Evolutionary conservation across 2,888 invertebrate species (phyloP).

Genomic region (Cordylochernes scorpioides): DNA sequence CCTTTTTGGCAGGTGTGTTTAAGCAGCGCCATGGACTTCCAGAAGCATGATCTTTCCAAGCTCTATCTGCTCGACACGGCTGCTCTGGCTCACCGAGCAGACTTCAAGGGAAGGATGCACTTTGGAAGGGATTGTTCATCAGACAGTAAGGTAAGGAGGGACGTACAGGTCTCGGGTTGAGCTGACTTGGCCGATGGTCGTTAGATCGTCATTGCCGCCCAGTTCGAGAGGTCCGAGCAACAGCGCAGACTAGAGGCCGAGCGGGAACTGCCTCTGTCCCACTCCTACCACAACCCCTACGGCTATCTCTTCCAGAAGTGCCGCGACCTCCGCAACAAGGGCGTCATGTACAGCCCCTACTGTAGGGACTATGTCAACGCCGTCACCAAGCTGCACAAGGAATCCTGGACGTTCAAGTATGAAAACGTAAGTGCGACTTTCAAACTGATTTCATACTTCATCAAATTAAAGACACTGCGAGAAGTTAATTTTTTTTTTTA

Average conservation of each 20-base stretch:
- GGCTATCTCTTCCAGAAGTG: conserved; percentile 8
- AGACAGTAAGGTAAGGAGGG: conserved; percentile 7
- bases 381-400: conserved; percentile 5
- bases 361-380: conserved; percentile 7
- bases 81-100: conserved; percentile 7
- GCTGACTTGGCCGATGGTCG: background rate
- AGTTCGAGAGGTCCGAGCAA: conserved; percentile 6
- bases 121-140: conserved; percentile 12
- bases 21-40: conserved; percentile 8
- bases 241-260: conserved; percentile 4
- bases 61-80: conserved; percentile 8
- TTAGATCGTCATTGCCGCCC: conserved; percentile 4
- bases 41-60: conserved; percentile 8
- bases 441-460: too few species aligned
- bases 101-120: conserved; percentile 5
- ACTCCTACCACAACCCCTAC: conserved; percentile 9
- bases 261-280: conserved; percentile 6
- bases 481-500: too few species aligned
- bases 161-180: background rate
- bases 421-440: conserved; percentile 7
- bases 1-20: conserved; percentile 8
- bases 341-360: conserved; percentile 4
- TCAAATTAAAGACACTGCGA: too few species aligned
- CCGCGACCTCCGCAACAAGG: conserved; percentile 4
- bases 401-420: conserved; percentile 4